Evolutionary conservation across 2,797 vertebrate genomes (phyloP).

Genomic region (Syndactyla subalaris): DNA sequence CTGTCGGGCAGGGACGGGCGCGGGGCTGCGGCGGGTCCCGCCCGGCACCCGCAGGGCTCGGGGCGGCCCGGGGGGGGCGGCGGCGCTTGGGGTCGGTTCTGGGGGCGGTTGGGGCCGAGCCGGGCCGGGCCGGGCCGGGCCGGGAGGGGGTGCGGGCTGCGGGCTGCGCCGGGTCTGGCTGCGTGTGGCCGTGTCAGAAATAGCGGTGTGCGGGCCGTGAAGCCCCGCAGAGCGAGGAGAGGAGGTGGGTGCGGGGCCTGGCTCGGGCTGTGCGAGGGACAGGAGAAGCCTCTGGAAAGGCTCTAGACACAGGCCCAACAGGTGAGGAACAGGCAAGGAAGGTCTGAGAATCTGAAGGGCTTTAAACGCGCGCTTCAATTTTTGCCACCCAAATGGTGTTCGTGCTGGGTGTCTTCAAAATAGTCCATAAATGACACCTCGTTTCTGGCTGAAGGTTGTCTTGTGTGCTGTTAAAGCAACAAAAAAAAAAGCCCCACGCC

Average conservation of each 20-base stretch:
- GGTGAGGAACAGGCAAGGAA: not conserved
- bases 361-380: not conserved
- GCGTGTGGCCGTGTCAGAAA: fast-evolving
- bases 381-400: fast-evolving
- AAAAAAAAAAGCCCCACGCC: fast-evolving
- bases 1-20: not conserved
- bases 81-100: conserved; percentile 17
- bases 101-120: not conserved
- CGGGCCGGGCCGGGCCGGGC: too few species aligned
- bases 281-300: conserved; percentile 13
- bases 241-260: not conserved
- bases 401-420: not conserved
- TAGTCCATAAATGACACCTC: not conserved
- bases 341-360: not conserved
- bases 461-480: not conserved
- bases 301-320: not conserved
- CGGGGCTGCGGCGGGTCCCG: not conserved
- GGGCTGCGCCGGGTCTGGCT: not conserved
- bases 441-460: not conserved
- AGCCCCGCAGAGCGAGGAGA: not conserved
- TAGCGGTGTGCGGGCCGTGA: fast-evolving
- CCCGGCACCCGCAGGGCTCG: not conserved
- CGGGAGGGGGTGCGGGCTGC: not conserved
- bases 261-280: not conserved
- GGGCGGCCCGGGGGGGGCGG: not conserved